Evolutionary conservation across 2,888 invertebrate genomes (phyloP), one percentile per base, ranked within the genome.

Genomic region (Herminia tarsipennalis): DNA sequence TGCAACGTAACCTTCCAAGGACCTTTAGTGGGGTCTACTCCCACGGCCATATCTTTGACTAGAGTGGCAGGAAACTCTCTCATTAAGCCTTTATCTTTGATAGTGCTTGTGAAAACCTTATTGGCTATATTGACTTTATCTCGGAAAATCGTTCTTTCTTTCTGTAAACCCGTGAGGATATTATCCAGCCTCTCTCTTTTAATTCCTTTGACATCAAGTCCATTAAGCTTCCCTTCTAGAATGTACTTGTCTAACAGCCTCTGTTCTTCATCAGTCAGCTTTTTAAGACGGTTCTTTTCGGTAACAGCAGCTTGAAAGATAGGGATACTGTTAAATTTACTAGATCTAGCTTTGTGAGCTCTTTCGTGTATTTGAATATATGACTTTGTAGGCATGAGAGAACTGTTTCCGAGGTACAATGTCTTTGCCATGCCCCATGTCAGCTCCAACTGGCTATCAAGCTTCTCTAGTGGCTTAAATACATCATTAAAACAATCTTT

Each of bases 381-480:
- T 32, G 93, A 94, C 66, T 95, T 95, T 2, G 95, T 94, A 0
- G 97, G 96, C 94, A 97, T 96, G 6, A 95, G 76, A 0, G 94
- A 94, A 68, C 95, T 95, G 71, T 96, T 96, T 3, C 96, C 95
- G 35, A 96, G 86, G 74, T 96, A 97, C 6, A 98, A 81, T 2
- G 96, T 94, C 82, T 97, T 98, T 0, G 97, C 95, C 64, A 97
- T 93, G 5, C 97, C 96, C 97, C 97, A 98, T 2, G 96, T 96
- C 34, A 95, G 93, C 73, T 97, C 96, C 33, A 98, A 82, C 5
- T 96, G 95, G 0, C 93, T 92, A 20, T 94, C 94, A 1, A 95
- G 78, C 63, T 93, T 93, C 76, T 98, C 98, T 16, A 98, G 73
- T 0, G 96, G 95, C 55, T 94, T 91, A 50, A 98, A 92, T 33